Evolutionary conservation across 2,888 invertebrate genomes (phyloP).

Genomic region (Heliconius hortense): DNA sequence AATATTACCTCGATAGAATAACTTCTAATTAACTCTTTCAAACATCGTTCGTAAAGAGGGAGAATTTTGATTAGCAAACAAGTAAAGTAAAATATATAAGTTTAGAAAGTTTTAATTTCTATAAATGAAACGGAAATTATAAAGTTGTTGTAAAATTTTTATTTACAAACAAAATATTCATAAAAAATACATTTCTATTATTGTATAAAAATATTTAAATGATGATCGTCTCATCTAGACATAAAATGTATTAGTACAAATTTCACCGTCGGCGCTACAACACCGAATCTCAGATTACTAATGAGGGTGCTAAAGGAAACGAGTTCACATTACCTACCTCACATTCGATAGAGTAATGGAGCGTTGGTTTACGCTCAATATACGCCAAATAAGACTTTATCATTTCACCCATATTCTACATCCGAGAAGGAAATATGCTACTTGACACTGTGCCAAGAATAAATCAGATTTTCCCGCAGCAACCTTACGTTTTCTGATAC

Average conservation of each 20-base stretch:
- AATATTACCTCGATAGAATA: constrained; percentile 4
- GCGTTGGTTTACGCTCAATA: constrained; percentile 60
- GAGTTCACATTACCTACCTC: constrained; percentile 40
- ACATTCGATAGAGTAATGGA: constrained; percentile 53
- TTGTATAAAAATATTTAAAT: constrained; percentile 1
- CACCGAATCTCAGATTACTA: constrained; percentile 42
- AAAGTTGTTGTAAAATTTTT: neutral
- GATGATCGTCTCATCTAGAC: neutral
- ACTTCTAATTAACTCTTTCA: constrained; percentile 3
- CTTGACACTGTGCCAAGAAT: constrained; percentile 73
- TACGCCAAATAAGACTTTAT: constrained; percentile 69
- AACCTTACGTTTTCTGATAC: constrained; percentile 42
- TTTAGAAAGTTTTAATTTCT: neutral
- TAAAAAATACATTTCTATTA: neutral
- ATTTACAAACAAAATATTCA: constrained; percentile 1
- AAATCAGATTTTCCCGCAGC: constrained; percentile 64
- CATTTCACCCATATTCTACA: constrained; percentile 64
- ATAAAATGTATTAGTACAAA: constrained; percentile 34
- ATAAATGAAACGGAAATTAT: neutral
- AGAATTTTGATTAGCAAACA: neutral
- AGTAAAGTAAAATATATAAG: constrained; percentile 8
- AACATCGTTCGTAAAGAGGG: neutral
- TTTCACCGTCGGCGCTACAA: constrained; percentile 39
- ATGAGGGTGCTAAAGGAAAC: constrained; percentile 41
- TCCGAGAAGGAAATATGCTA: constrained; percentile 65